A percentile compares a stretch with the other conserved stretches of the same genome.
phyloP scores from a whole-genome alignment of 2,113 vertebrate genomes.

The Dolichallabes microphthalmus region DNA sequence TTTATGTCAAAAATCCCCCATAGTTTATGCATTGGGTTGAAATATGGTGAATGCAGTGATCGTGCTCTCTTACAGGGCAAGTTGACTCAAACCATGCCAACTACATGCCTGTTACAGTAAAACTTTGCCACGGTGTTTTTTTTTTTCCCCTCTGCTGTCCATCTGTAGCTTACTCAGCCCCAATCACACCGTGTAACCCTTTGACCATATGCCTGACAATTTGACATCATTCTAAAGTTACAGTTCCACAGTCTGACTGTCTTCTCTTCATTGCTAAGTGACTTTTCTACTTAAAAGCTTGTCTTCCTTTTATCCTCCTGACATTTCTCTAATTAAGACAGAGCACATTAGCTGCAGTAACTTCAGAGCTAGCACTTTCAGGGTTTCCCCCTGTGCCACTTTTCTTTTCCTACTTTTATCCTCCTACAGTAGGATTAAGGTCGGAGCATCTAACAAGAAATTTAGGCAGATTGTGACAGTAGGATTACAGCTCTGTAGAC shows the following conservation, averaged over 20 bases:
- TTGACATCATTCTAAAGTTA: not conserved
- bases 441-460: slow-evolving; percentile 37
- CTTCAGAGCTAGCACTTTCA: not conserved
- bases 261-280: not conserved
- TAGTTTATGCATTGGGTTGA: not conserved
- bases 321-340: slow-evolving; percentile 14
- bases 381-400: not conserved
- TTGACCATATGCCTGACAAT: not conserved
- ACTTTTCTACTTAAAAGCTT: slow-evolving; percentile 6
- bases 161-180: not conserved
- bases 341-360: not conserved
- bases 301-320: not conserved
- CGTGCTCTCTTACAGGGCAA: not conserved
- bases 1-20: not conserved
- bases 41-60: not conserved
- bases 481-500: slow-evolving; percentile 43
- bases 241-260: not conserved
- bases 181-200: not conserved
- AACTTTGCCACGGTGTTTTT: not conserved
- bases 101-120: not conserved
- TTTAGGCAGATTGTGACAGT: slow-evolving; percentile 27
- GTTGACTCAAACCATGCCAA: not conserved
- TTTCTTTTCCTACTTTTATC: slow-evolving; percentile 24
- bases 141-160: not conserved
- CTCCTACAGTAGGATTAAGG: slow-evolving; percentile 26